A percentile compares a stretch with the other conserved stretches of the same genome.
phyloP scores from a whole-genome alignment of 2,888 invertebrate species.

The Pyrochroa serraticornis region DNA sequence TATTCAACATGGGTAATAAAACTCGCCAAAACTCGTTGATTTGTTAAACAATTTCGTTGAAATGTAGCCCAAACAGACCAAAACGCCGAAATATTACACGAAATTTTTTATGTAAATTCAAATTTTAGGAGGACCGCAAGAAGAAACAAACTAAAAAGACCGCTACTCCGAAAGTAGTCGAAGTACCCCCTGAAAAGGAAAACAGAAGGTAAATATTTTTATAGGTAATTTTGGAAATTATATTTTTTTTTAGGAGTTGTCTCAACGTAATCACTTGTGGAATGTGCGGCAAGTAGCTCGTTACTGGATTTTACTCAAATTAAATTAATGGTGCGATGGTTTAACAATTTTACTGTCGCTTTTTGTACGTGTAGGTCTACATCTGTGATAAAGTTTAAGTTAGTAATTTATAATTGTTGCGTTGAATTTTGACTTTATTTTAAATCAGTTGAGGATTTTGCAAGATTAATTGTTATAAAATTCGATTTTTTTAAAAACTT shows the following conservation, averaged over 20 bases:
- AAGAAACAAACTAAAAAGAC: conserved; percentile 7
- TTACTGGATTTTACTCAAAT: not conserved
- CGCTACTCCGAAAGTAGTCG: not conserved
- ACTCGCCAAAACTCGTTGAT: too few relatives aligned
- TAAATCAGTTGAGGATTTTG: too few relatives aligned
- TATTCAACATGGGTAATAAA: not conserved
- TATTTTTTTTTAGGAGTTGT: conserved; percentile 16
- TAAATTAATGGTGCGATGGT: not conserved
- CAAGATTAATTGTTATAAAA: too few relatives aligned
- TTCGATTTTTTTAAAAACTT: too few relatives aligned
- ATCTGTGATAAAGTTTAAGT: too few relatives aligned
- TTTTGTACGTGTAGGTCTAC: too few relatives aligned
- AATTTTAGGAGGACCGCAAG: conserved; percentile 16
- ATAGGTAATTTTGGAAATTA: not conserved
- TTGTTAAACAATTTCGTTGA: too few relatives aligned
- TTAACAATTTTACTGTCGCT: conserved; percentile 14
- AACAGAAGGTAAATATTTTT: conserved; percentile 9
- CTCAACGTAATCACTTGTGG: conserved; percentile 18
- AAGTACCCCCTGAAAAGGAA: not conserved
- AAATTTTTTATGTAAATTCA: not conserved
- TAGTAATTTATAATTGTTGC: too few relatives aligned
- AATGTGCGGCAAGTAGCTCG: not conserved
- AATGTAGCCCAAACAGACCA: too few relatives aligned
- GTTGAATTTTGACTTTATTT: too few relatives aligned
- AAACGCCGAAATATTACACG: too few relatives aligned